phyloP scores from a whole-genome alignment of 2,888 invertebrate species.

The Thysanoteuthis rhombus region DNA sequence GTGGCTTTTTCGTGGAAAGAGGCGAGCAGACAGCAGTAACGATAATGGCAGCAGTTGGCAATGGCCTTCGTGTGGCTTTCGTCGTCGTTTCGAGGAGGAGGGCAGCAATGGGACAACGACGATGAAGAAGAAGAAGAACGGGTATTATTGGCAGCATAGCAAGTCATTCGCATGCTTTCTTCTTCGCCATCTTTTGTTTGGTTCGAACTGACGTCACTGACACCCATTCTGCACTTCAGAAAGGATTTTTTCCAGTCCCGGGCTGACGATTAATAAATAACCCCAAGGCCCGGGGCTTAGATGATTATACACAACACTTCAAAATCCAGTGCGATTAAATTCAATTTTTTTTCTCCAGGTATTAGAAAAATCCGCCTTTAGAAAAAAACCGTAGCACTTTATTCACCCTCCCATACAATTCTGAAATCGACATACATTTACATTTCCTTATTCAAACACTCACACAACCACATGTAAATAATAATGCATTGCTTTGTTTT shows the following conservation, averaged over 20 bases:
- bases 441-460: background rate
- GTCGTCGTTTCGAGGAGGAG: conserved; percentile 20
- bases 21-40: conserved; percentile 14
- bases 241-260: background rate
- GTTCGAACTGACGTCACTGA: conserved; percentile 47
- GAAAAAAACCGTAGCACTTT: background rate
- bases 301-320: background rate
- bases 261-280: background rate
- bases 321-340: background rate
- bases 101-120: background rate
- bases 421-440: background rate
- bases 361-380: background rate
- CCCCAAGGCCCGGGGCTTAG: background rate
- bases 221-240: conserved; percentile 45
- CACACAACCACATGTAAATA: background rate
- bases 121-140: conserved; percentile 16
- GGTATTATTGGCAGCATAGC: conserved; percentile 30
- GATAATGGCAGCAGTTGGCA: conserved; percentile 19
- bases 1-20: background rate
- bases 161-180: conserved; percentile 28
- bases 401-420: background rate
- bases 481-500: background rate
- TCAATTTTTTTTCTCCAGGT: background rate
- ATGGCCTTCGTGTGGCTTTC: background rate
- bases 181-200: conserved; percentile 45